phyloP scores from a whole-genome alignment of 2,113 vertebrate genomes.

The Brienomyrus longianalis region DNA sequence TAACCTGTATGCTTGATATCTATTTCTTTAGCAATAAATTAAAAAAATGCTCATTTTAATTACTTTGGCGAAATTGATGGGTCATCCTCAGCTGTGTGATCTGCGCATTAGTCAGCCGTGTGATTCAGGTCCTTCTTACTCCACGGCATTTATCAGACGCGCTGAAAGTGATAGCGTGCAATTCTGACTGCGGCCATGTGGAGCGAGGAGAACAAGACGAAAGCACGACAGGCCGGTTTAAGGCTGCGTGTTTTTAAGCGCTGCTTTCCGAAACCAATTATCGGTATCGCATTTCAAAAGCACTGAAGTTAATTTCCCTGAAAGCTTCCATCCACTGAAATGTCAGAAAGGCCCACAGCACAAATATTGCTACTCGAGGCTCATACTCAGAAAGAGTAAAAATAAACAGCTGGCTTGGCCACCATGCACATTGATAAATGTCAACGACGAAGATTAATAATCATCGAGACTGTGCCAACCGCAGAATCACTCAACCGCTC shows the following conservation, averaged over 20 bases:
- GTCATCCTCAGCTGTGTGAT: background rate
- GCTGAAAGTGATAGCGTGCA: background rate
- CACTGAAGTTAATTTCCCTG: constrained; percentile 15
- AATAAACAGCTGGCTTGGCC: background rate
- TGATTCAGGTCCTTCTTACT: background rate
- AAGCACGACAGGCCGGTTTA: background rate
- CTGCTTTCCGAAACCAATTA: constrained; percentile 7
- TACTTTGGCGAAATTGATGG: background rate
- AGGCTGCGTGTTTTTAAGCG: background rate
- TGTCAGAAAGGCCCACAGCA: background rate
- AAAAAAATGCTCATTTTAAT: background rate
- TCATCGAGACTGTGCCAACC: background rate
- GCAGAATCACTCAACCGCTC: background rate
- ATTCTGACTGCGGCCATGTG: background rate
- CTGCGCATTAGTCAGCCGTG: background rate
- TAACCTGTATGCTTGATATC: background rate
- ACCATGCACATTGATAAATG: constrained; percentile 10
- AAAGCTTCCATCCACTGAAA: background rate
- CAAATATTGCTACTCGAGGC: background rate
- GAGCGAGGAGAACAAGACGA: background rate
- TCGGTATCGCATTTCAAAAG: constrained; percentile 16
- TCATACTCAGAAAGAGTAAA: background rate
- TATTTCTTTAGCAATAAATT: background rate
- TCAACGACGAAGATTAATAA: background rate
- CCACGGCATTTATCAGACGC: background rate